Base-by-base conservation (phyloP, 2,113 vertebrate genomes). In the Excalfactoria chinensis region DNA sequence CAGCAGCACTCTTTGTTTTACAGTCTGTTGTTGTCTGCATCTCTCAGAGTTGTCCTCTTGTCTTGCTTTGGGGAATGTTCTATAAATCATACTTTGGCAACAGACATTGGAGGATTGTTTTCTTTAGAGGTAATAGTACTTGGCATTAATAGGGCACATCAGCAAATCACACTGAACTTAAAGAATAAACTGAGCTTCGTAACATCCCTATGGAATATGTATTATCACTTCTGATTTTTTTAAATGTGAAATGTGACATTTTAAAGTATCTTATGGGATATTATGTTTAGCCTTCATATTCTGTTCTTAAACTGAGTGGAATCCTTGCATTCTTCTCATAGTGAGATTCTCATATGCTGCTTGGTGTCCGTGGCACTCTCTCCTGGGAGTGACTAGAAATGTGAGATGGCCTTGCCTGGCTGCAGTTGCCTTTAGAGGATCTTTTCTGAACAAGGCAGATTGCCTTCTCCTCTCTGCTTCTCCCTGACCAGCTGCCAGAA, bases 321-420 rank as follows among this genome's bases (percentile, higher is more conserved):
- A 69, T 88, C 44, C 32, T 46, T 4, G 1, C 19, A 55, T 62
- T 44, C 35, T 73, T 73, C 87, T n/a, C 19, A 2, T 8, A 16
- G 17, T 35, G 48, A 41, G 73, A 68, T 46, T 32, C 28, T 88
- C 17, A 28, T 2, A 5, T 34, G 70, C 13, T 69, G 19, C 6
- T 37, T 72, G 16, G 19, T 51, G n/a, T 28, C 79, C 26, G 4
- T 60, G 64, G 32, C 22, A 73, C 11, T 49, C 51, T 53, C 51
- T 53, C 14, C 0, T 0, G 7, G 15, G 56, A 75, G 30, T 6
- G 32, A 17, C 0, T 0, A 23, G 25, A 53, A 68, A 20, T 0
- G 0, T 40, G 53, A 70, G 21, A 28, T 34, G 40, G 20, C 59
- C 73, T 82, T 83, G 63, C 28, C 89, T 87, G 55, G 43, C 73